These are phyloP conservation scores for Takifugu flavidus DNA, from an alignment of 2,113 vertebrate genomes.

Conservation along the genomic window DNA sequence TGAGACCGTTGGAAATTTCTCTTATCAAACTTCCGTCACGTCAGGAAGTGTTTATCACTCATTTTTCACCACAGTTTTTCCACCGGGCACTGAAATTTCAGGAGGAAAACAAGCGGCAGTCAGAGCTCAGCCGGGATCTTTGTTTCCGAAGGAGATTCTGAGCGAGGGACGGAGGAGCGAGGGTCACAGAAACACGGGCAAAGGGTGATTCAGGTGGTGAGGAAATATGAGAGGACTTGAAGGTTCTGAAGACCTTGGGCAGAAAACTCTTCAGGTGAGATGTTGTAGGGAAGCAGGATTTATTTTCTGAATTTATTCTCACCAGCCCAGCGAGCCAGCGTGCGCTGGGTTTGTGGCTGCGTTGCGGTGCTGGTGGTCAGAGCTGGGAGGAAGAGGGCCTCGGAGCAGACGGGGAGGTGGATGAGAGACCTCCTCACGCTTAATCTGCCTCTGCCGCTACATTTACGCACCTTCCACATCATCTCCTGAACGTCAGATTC, in stretches of 20 bases:
- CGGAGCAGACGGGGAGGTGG: slow-evolving; percentile 58
- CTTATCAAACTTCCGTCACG: too few relatives aligned
- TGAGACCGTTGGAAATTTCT: too few relatives aligned
- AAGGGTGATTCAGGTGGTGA: background rate
- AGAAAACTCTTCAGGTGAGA: background rate
- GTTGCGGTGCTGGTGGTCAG: slow-evolving; percentile 60
- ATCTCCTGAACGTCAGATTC: too few relatives aligned
- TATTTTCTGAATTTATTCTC: too few relatives aligned
- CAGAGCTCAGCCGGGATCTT: slow-evolving; percentile 2
- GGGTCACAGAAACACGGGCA: too few relatives aligned
- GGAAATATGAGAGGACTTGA: slow-evolving; percentile 3
- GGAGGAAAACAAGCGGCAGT: background rate
- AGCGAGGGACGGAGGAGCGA: background rate
- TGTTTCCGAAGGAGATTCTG: background rate
- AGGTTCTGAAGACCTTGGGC: slow-evolving; percentile 4
- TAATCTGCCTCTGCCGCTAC: slow-evolving; percentile 19
- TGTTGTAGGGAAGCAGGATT: background rate
- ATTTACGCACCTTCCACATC: slow-evolving; percentile 1
- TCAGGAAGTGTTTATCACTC: too few relatives aligned
- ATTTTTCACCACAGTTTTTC: too few relatives aligned
- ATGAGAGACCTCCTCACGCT: slow-evolving; percentile 44
- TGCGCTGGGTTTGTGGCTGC: too few relatives aligned
- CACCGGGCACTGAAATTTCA: too few relatives aligned
- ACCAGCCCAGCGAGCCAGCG: too few relatives aligned
- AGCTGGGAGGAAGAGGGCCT: slow-evolving; percentile 55